Conservation (phyloP, 2,797 vertebrate species). For the Mareca strepera region DNA sequence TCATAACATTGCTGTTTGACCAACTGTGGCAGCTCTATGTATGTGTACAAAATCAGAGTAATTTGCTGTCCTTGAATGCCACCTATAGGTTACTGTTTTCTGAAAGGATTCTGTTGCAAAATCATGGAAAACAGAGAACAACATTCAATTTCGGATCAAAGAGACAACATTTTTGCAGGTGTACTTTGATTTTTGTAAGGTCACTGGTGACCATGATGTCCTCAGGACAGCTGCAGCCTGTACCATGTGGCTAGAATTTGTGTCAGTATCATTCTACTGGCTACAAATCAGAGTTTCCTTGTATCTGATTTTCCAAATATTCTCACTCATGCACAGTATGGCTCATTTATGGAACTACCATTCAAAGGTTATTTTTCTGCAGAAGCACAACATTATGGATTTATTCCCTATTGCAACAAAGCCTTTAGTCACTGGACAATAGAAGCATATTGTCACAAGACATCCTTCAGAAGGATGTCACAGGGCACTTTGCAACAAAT, state of each 20-base stretch:
- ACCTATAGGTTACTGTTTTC: slow-evolving; percentile 57
- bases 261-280: neutral
- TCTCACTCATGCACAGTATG: neutral
- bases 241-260: neutral
- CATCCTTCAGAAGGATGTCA: neutral
- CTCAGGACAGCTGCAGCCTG: neutral
- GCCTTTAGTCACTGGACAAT: neutral
- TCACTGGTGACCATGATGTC: neutral
- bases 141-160: neutral
- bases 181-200: neutral
- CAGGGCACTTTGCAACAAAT: neutral
- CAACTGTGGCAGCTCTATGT: neutral
- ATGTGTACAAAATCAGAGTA: neutral
- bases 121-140: neutral
- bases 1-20: neutral
- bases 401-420: neutral
- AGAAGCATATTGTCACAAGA: neutral
- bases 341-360: neutral
- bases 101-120: slow-evolving; percentile 2
- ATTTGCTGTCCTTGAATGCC: slow-evolving; percentile 67
- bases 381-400: neutral
- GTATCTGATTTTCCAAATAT: neutral
- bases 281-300: neutral
- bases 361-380: neutral
- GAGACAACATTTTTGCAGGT: neutral